Conservation (phyloP, 2,113 vertebrate genomes). For the Brevimyrus niger region DNA sequence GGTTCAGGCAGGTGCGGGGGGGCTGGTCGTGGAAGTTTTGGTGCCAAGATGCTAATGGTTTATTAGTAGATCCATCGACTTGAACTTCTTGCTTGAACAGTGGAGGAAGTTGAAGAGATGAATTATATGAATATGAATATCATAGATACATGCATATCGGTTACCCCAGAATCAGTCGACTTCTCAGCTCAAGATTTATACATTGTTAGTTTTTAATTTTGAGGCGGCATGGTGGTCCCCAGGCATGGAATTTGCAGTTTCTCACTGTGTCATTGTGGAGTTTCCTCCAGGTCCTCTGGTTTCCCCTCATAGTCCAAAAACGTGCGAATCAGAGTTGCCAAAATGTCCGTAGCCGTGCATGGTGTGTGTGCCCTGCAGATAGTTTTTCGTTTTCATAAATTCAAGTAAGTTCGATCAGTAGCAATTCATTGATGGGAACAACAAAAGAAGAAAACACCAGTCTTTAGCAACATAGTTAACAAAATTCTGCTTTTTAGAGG, state of each 20-base stretch:
- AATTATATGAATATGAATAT: neutral
- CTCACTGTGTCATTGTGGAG: neutral
- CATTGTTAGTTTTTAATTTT: neutral
- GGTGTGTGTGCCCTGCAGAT: neutral
- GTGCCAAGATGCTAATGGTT: neutral
- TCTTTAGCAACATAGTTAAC: neutral
- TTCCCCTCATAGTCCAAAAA: neutral
- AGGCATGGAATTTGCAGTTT: neutral
- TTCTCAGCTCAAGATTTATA: neutral
- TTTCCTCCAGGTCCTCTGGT: neutral
- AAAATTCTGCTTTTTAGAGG: constrained; percentile 52
- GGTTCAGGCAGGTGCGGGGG: too few species aligned
- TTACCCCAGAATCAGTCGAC: neutral
- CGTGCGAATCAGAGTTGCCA: neutral
- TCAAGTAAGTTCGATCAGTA: neutral
- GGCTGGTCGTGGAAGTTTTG: neutral
- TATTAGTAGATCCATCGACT: neutral
- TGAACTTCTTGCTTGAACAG: neutral
- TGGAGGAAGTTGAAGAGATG: neutral
- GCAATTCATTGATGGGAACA: neutral
- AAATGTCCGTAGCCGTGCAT: neutral
- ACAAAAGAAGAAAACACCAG: neutral
- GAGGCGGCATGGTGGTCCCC: neutral
- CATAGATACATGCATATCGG: neutral
- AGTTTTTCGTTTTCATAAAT: neutral